Base-by-base conservation (phyloP, 2,113 vertebrate species). In the Apistogramma diplotaenia region DNA sequence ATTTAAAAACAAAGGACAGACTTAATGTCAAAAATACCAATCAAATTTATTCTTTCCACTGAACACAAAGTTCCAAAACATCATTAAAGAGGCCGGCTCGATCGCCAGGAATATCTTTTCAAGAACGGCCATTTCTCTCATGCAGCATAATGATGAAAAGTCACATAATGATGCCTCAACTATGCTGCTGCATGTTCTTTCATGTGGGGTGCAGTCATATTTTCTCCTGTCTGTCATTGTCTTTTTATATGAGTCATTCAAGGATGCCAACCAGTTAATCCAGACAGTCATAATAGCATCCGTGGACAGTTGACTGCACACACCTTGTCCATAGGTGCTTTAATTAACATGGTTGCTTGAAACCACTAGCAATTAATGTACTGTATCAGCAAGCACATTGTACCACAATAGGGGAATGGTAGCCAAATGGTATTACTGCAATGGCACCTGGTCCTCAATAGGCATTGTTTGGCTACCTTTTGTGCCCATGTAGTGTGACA, bases 401-500 rank as follows among this genome's bases (percentile, higher is more conserved):
- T 74, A 61, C 88, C 93, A 93, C 92, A 92, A 94, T 91, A 86
- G 93, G 84, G 84, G 87, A 89, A 90, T 72, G 75, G 85, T 57
- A 82, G 94, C 95, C 93, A 95, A 94, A 94, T 91, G 91, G 90
- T 86, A 74, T 77, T 61, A 80, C 65, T 77, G 89, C 90, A 79
- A 79, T 85, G 90, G 93, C 95, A 95, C 95, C 95, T 95, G 94
- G 92, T 93, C 90, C 94, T 92, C 93, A 87, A 94, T 92, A 89
- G 94, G 93, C 92, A 90, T 91, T 90, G 89, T 94, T 91, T 94
- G 94, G 94, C 94, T 93, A 92, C 89, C 93, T 93, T 95, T 94
- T 91, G 93, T 94, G 94, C 95, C 91, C 94, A 95, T 93, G 91
- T 82, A 92, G 93, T 94, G 95, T 95, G 93, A 95, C 95, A 94